phyloP scores from a whole-genome alignment of 2,797 vertebrate species.

The Tachyglossus aculeatus region DNA sequence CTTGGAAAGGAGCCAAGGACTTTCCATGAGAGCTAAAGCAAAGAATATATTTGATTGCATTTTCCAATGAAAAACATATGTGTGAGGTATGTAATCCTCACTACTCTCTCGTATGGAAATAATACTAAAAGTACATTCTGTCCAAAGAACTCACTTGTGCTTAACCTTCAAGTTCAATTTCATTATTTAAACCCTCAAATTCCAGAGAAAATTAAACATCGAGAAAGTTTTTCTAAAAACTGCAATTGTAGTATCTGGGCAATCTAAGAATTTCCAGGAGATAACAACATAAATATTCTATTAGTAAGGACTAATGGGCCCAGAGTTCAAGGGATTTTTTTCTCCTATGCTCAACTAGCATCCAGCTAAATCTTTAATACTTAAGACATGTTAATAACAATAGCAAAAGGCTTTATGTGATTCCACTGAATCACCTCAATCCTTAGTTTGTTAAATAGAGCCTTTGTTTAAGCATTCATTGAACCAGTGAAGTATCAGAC shows the following conservation, averaged over 20 bases:
- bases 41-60: constrained; percentile 4
- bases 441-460: constrained; percentile 10
- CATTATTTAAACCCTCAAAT: constrained; percentile 33
- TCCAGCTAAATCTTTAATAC: background rate
- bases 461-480: too few relatives aligned
- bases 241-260: constrained; percentile 5
- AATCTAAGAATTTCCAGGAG: constrained; percentile 20
- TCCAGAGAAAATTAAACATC: background rate
- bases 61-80: constrained; percentile 45
- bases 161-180: constrained; percentile 10
- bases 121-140: constrained; percentile 27
- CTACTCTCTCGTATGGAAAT: constrained; percentile 13
- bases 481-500: too few relatives aligned
- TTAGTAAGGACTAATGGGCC: background rate
- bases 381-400: constrained; percentile 9
- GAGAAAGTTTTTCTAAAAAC: background rate
- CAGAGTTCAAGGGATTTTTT: background rate
- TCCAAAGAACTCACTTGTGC: constrained; percentile 32
- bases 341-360: background rate
- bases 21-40: constrained; percentile 19
- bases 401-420: constrained; percentile 7
- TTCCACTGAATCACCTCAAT: constrained; percentile 33
- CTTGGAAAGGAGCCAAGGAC: constrained; percentile 26
- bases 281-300: background rate
- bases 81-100: background rate